Percentiles rank a stretch among this genome's conserved stretches.
Evolutionary conservation across 2,797 vertebrate genomes (phyloP).

Genomic region (Saxicola maurus): DNA sequence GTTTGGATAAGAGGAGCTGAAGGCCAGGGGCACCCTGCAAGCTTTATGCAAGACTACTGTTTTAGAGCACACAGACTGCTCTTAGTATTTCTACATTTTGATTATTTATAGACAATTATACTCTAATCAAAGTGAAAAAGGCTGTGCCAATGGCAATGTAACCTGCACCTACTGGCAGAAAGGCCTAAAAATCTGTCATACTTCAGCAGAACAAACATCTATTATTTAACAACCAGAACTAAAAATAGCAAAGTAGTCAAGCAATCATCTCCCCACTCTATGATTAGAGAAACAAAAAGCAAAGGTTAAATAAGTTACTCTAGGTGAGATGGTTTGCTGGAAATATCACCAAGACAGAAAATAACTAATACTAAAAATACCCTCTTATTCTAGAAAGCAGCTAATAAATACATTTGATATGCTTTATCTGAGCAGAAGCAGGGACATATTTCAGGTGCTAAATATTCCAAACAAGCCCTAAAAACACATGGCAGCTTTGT

Average conservation of each 20-base stretch:
- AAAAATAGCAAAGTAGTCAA: slow-evolving; percentile 34
- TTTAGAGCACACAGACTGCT: background rate
- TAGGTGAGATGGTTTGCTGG: background rate
- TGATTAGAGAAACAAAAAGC: background rate
- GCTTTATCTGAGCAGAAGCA: background rate
- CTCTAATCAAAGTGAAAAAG: background rate
- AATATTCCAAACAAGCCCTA: background rate
- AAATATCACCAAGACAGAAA: background rate
- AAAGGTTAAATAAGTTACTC: slow-evolving; percentile 13
- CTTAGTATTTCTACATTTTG: background rate
- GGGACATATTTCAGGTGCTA: background rate
- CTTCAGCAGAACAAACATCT: slow-evolving; percentile 29
- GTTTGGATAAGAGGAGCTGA: background rate
- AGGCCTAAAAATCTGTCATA: slow-evolving; percentile 3
- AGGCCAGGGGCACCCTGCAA: background rate
- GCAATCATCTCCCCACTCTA: background rate
- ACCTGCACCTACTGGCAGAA: background rate
- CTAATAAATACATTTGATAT: background rate
- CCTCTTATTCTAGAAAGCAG: background rate
- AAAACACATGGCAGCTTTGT: background rate
- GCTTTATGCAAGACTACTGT: background rate
- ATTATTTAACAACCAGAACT: slow-evolving; percentile 37
- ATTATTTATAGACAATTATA: background rate
- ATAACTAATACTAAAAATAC: background rate
- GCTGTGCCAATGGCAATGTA: background rate